These are phyloP conservation scores for Leptopilina syphax DNA, from an alignment of 2,888 invertebrate species.

Conservation along the genomic window DNA sequence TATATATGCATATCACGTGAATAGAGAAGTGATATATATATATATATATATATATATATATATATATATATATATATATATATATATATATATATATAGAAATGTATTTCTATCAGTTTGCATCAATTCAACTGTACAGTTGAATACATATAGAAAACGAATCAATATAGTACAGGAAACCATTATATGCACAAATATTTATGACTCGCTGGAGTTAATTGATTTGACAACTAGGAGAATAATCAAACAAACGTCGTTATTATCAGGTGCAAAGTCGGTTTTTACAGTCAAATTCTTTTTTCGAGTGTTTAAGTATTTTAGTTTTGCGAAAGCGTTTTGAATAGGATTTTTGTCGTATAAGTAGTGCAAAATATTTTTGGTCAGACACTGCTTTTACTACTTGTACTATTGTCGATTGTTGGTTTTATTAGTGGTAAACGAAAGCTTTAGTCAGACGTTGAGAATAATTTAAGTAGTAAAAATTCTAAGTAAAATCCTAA, in stretches of 20 bases:
- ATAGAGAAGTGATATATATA: background rate
- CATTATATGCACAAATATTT: slow-evolving; percentile 12
- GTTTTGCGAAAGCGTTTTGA: too few species aligned
- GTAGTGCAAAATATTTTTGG: too few species aligned
- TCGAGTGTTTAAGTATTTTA: too few species aligned
- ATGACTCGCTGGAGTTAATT: slow-evolving; percentile 12
- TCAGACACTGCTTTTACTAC: too few species aligned
- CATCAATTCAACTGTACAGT: slow-evolving; percentile 4
- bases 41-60: slow-evolving; percentile 40
- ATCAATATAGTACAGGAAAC: slow-evolving; percentile 10
- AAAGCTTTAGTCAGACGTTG: too few species aligned
- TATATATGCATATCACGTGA: slow-evolving; percentile 3
- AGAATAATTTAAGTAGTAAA: too few species aligned
- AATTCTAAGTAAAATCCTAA: too few species aligned
- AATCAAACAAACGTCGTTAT: background rate
- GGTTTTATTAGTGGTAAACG: too few species aligned
- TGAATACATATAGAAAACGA: slow-evolving; percentile 3
- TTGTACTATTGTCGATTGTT: too few species aligned
- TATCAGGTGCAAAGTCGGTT: background rate
- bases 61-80: background rate
- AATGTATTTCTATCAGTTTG: slow-evolving; percentile 4
- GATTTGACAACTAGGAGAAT: slow-evolving; percentile 22
- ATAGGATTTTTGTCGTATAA: too few species aligned
- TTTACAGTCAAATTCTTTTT: background rate
- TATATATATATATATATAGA: background rate